These are phyloP conservation scores for Antechinus stuartii DNA, from an alignment of 2,113 vertebrate genomes.

Conservation along the genomic window DNA sequence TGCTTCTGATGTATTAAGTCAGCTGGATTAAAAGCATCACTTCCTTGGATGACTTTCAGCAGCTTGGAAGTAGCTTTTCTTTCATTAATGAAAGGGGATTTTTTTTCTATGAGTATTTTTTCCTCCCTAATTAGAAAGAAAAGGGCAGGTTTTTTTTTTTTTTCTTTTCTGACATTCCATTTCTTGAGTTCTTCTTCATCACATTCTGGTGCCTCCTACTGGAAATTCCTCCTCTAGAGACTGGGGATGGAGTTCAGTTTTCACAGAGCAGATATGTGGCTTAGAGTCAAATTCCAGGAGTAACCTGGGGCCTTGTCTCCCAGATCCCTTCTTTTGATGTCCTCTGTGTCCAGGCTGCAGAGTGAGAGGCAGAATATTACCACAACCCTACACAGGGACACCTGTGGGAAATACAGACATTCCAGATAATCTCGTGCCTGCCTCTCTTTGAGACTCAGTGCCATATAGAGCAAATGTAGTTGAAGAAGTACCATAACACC, in stretches of 20 bases:
- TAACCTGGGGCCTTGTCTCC: neutral
- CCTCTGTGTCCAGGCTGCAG: neutral
- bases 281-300: neutral
- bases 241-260: neutral
- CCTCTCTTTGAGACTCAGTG: neutral
- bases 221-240: neutral
- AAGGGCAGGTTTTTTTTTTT: neutral
- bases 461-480: neutral
- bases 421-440: neutral
- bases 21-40: neutral
- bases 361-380: neutral
- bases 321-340: neutral
- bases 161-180: neutral
- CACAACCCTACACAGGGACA: neutral
- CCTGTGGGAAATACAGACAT: neutral
- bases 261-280: neutral
- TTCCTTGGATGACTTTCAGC: neutral
- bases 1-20: neutral
- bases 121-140: neutral
- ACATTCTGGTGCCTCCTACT: neutral
- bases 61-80: neutral
- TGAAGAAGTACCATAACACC: neutral
- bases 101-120: neutral
- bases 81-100: neutral
- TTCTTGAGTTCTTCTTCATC: neutral